Evolutionary conservation across 1,140 invertebrate species (phyloP).

Genomic region (Manduca sexta): DNA sequence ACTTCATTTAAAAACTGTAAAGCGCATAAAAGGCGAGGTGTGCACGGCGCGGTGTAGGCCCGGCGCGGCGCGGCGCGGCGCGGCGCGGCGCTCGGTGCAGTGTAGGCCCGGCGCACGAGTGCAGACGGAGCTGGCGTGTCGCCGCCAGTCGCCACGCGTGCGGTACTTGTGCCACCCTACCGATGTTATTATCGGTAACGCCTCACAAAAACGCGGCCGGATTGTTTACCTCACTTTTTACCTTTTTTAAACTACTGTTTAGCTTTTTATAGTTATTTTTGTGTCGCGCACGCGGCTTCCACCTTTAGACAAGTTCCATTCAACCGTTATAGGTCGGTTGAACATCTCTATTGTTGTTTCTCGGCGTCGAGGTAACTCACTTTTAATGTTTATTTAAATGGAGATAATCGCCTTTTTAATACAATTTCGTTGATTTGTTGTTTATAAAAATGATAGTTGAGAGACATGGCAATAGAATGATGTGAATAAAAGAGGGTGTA

Average conservation of each 20-base stretch:
- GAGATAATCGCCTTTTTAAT: constrained; percentile 39
- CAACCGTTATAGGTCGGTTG: constrained; percentile 36
- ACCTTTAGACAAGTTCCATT: constrained; percentile 47
- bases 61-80: too few relatives aligned
- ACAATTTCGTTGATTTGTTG: background rate
- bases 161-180: constrained; percentile 56
- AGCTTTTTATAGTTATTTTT: constrained; percentile 59
- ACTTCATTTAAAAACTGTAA: too few relatives aligned
- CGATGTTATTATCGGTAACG: constrained; percentile 35
- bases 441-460: background rate
- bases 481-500: too few relatives aligned
- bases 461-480: background rate
- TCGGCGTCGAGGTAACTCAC: constrained; percentile 44
- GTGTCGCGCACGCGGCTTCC: constrained; percentile 55
- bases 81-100: too few relatives aligned
- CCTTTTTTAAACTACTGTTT: constrained; percentile 63
- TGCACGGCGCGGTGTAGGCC: too few relatives aligned
- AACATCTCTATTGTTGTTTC: constrained; percentile 42
- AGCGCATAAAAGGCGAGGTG: too few relatives aligned
- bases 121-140: too few relatives aligned
- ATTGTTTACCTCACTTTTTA: constrained; percentile 71
- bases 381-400: constrained; percentile 60
- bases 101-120: too few relatives aligned
- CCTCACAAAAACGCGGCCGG: constrained; percentile 51
- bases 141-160: too few relatives aligned